phyloP scores from a whole-genome alignment of 2,888 invertebrate genomes.

The Amphiduros pacificus region DNA sequence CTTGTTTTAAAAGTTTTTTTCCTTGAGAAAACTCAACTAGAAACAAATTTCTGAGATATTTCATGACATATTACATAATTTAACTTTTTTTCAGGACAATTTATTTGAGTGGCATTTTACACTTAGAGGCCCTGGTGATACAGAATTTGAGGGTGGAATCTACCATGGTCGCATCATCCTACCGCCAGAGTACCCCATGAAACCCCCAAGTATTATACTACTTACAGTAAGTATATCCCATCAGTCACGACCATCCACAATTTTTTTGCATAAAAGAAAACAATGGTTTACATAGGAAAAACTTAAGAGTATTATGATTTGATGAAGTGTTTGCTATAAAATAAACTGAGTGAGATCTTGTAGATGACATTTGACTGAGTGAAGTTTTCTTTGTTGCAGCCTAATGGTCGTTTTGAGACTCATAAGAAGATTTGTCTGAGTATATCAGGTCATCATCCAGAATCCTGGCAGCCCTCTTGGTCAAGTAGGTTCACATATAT shows the following conservation, averaged over 20 bases:
- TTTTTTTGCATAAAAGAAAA: too few relatives aligned
- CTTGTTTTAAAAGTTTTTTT: too few relatives aligned
- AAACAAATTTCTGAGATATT: too few relatives aligned
- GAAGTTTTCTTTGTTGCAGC: conserved; percentile 63
- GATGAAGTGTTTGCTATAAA: too few relatives aligned
- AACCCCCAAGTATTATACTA: conserved; percentile 91
- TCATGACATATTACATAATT: too few relatives aligned
- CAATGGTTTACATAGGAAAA: too few relatives aligned
- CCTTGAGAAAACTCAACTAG: too few relatives aligned
- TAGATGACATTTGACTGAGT: too few relatives aligned
- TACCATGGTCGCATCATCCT: conserved; percentile 88
- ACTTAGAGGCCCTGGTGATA: conserved; percentile 82
- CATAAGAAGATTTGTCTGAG: conserved; percentile 94
- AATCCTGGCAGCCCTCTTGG: conserved; percentile 97
- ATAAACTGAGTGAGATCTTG: too few relatives aligned
- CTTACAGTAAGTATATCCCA: conserved; percentile 70
- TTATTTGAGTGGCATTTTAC: conserved; percentile 98
- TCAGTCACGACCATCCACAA: too few relatives aligned
- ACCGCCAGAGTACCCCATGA: conserved; percentile 95
- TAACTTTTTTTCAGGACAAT: conserved; percentile 78
- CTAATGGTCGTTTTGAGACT: conserved; percentile 90
- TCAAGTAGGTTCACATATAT: conserved; percentile 73
- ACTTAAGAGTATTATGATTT: too few relatives aligned
- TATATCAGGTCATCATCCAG: conserved; percentile 95
- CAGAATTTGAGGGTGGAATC: conserved; percentile 86